phyloP scores from a whole-genome alignment of 2,888 invertebrate genomes.

The Caenorhabditis sp. region DNA sequence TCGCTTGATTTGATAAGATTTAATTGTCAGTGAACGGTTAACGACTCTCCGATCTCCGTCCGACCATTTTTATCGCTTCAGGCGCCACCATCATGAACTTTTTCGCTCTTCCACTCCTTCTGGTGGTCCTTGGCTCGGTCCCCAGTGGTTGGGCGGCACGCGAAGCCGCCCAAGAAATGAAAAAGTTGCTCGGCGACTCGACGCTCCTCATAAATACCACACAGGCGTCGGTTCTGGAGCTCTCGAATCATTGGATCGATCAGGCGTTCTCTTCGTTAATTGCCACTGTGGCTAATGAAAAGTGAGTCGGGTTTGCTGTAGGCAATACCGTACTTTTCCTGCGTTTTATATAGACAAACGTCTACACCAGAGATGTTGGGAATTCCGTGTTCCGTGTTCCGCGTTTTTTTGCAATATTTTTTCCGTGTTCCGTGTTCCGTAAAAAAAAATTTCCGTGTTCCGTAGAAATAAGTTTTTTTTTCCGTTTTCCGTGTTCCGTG shows the following conservation, averaged over 20 bases:
- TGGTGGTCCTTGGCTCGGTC: too few relatives aligned
- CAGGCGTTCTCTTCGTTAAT: conserved; percentile 59
- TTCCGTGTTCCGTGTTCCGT: too few relatives aligned
- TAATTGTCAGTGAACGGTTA: conserved; percentile 36
- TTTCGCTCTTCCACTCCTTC: neutral
- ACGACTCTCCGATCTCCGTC: neutral
- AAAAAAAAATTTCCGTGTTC: too few relatives aligned
- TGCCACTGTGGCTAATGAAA: conserved; percentile 58
- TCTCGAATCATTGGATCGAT: conserved; percentile 57
- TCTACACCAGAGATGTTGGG: too few relatives aligned
- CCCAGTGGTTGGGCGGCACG: neutral
- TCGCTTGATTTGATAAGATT: too few relatives aligned
- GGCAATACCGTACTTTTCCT: neutral
- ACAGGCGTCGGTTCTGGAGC: conserved; percentile 36
- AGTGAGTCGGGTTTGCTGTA: conserved; percentile 33
- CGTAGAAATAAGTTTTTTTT: too few relatives aligned
- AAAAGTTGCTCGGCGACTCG: conserved; percentile 16
- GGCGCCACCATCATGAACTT: neutral
- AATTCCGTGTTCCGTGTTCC: too few relatives aligned
- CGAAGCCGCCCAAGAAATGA: conserved; percentile 2
- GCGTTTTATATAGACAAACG: too few relatives aligned
- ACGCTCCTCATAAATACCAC: conserved; percentile 48
- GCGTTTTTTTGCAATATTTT: too few relatives aligned
- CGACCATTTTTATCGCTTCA: too few relatives aligned
- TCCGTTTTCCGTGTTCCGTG: too few relatives aligned